A percentile compares a stretch with the other conserved stretches of the same genome.
Evolutionary conservation across 2,888 invertebrate genomes (phyloP).

Genomic region (Cremastinae sp.): DNA sequence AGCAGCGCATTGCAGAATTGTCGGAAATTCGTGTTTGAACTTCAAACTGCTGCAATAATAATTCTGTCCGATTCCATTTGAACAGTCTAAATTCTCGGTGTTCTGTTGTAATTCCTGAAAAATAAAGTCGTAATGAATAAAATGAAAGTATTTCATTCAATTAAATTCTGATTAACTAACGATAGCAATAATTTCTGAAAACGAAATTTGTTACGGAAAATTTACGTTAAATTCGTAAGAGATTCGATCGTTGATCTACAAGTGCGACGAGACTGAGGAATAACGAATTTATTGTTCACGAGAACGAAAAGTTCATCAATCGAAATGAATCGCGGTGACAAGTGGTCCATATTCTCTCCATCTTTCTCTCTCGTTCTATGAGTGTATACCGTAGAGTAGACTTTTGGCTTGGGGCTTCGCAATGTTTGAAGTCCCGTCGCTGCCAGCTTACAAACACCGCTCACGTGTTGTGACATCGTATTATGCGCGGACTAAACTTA

Average conservation of each 20-base stretch:
- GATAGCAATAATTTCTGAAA: background rate
- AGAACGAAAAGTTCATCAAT: slow-evolving; percentile 43
- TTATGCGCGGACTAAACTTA: slow-evolving; percentile 78
- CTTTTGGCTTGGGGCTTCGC: slow-evolving; percentile 75
- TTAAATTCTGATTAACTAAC: background rate
- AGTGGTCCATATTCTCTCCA: slow-evolving; percentile 41
- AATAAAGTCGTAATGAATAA: slow-evolving; percentile 27
- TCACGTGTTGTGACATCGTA: slow-evolving; percentile 79
- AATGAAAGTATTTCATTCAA: background rate
- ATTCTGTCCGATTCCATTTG: slow-evolving; percentile 70
- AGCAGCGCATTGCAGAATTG: slow-evolving; percentile 71
- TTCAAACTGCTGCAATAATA: slow-evolving; percentile 70
- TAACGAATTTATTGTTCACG: background rate
- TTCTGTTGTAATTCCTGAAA: slow-evolving; percentile 75
- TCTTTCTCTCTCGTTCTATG: slow-evolving; percentile 9
- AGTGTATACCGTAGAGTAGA: slow-evolving; percentile 40
- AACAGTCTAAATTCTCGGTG: slow-evolving; percentile 67
- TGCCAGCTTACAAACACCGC: slow-evolving; percentile 79
- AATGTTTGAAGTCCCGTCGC: slow-evolving; percentile 80
- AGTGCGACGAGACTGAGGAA: too few species aligned
- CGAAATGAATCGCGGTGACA: slow-evolving; percentile 48
- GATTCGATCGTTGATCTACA: too few species aligned
- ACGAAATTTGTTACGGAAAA: too few species aligned
- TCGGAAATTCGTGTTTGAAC: slow-evolving; percentile 76
- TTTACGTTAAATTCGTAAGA: too few species aligned